Evolutionary conservation across 2,888 invertebrate genomes (phyloP), one percentile per base, ranked within the genome.

Genomic region (Agrochola litura): DNA sequence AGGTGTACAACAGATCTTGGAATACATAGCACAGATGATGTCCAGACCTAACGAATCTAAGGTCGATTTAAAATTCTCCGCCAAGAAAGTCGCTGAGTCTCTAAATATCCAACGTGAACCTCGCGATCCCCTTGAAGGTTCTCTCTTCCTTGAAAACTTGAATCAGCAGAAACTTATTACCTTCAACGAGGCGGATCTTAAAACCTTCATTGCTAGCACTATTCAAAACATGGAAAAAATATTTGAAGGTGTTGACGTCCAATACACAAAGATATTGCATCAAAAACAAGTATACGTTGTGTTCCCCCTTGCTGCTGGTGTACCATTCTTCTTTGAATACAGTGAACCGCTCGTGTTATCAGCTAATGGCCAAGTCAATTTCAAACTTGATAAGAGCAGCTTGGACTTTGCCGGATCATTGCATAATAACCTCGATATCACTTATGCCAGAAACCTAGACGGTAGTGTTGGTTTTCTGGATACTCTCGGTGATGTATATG

Each of bases 301-400:
- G 91, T 97, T 98, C 96, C 98, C 98, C 8, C 97, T 98, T n/a
- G 97, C 97, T 79, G 97, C 97, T 89, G 98, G 98, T 92, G 94
- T 98, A 84, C 98, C 98, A 19, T 98, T 98, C 92, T 92, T 97
- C 77, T 98, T 95, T 92, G 97, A 97, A 72, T 97, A 97, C 88
- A 97, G 97, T 76, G 96, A 95, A 73, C 98, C 98, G 12, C 95
- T 96, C 12, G 91, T 49, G 81, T 97, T n/a, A 97, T 96, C 86
- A 86, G 97, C 22, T 93, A 96, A 83, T 86, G 90, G 87, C 75
- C 93, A 95, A 82, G 43, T n/a, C 12, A 74, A 90, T 86, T 58
- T 89, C 83, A 68, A 72, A 41, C 4, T 63, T 30, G 73, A 77
- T 22, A 58, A 25, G 10, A 30, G 5, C 22, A 73, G 25, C 80